Conservation (phyloP, 2,797 vertebrate genomes). For the Hemibagrus guttatus region DNA sequence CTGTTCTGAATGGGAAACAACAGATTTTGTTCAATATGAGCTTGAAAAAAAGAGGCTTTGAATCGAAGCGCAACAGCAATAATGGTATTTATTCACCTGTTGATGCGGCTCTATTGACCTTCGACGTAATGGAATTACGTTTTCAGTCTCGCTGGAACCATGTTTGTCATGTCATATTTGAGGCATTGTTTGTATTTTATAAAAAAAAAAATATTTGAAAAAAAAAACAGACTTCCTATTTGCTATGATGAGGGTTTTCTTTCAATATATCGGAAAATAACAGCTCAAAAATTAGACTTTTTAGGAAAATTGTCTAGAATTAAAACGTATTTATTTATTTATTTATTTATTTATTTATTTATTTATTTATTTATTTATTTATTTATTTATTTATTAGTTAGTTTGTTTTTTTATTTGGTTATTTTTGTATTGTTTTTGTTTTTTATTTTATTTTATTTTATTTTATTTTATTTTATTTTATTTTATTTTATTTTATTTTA, state of each 20-base stretch:
- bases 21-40: neutral
- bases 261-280: neutral
- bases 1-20: neutral
- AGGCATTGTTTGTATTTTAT: neutral
- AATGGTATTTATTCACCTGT: conserved; percentile 17
- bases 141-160: neutral
- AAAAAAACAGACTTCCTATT: neutral
- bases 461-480: no score
- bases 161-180: neutral
- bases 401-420: no score
- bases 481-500: no score
- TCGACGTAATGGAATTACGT: neutral
- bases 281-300: no score
- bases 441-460: no score
- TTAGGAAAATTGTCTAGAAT: no score
- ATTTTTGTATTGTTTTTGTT: no score
- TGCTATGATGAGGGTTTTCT: neutral
- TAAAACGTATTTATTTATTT: no score
- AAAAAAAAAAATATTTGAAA: no score
- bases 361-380: no score
- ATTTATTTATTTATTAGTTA: no score
- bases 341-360: no score
- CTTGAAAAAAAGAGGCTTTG: conserved; percentile 18
- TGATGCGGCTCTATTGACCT: conserved; percentile 21
- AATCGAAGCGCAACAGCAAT: neutral